Evolutionary conservation across 1,140 invertebrate genomes (phyloP), one percentile per base, ranked within the genome.

Genomic region (Danaus plexippus): DNA sequence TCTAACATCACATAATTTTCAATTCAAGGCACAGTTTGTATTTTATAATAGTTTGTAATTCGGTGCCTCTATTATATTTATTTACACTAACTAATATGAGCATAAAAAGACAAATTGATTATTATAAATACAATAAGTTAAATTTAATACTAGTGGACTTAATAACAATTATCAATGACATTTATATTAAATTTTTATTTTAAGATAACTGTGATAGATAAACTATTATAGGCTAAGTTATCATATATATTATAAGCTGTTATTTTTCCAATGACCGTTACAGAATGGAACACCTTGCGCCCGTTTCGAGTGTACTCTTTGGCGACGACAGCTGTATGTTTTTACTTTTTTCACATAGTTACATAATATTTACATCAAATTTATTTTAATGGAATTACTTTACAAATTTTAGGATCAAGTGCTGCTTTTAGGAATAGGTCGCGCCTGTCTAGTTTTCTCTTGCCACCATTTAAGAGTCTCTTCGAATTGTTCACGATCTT

Each of bases 391-490:
- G 59, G 64, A 61, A 59, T 64, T 69, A 43, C 54, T 54, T 59
- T 64, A 62, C 61, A 57, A 51, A 52, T 42, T 63, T 54, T 51
- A 54, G 59, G 41, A 42, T 71, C 70, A 66, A 61, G 75, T 72
- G 48, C 62, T 77, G 59, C 43, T 68, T 67, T 73, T 81, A 54
- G 65, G 50, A 9, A 80, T 18, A 7, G 70, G 57, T 63, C 74
- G 78, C 15, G 69, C 69, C 69, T 80, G 75, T 58, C 71, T 73
- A 12, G 84, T 87, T 62, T 87, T 87, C 58, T 87, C 84, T 61
- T 87, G 81, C 84, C 84, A 87, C 84, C 84, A 87, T 66, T 85
- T 85, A n/a, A 87, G 58, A 2, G 84, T 85, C 59, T 87, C 84
- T 59, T 87, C 84, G 57, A 85, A 84, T 46, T 87, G 81, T 59